Percentiles rank a stretch among this genome's conserved stretches.
phyloP scores from a whole-genome alignment of 2,797 vertebrate species.

The Eulemur mongoz region DNA sequence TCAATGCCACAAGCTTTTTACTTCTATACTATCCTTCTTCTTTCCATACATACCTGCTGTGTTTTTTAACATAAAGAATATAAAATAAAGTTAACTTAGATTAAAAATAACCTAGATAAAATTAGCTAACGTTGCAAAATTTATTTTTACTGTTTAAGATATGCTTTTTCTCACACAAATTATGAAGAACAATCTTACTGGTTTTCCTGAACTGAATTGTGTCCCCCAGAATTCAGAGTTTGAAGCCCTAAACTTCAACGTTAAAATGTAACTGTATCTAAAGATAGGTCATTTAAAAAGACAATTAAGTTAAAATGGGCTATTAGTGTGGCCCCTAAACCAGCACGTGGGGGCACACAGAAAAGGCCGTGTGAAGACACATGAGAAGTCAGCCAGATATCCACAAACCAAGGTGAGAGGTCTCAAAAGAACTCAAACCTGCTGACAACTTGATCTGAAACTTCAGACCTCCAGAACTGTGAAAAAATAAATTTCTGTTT shows the following conservation, averaged over 20 bases:
- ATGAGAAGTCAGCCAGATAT: accelerated
- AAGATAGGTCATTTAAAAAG: background rate
- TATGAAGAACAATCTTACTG: background rate
- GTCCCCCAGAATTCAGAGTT: background rate
- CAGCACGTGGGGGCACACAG: background rate
- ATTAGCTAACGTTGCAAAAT: background rate
- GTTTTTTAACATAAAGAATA: conserved; percentile 31
- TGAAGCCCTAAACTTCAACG: background rate
- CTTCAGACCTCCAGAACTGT: background rate
- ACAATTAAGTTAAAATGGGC: conserved; percentile 12
- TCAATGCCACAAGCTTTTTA: conserved; percentile 56
- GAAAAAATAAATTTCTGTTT: background rate
- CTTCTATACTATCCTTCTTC: conserved; percentile 16
- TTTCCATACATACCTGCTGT: background rate
- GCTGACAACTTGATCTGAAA: background rate
- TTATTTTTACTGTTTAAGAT: background rate
- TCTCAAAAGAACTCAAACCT: too few species aligned
- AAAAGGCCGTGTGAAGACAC: background rate
- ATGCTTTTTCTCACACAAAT: background rate
- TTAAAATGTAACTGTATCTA: background rate
- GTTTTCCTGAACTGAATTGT: background rate
- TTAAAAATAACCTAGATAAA: conserved; percentile 31
- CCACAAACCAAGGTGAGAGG: background rate
- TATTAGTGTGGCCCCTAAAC: background rate
- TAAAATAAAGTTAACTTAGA: background rate